Evolutionary conservation across 2,888 invertebrate species (phyloP), one percentile per base, ranked within the genome.

Genomic region (Apodemia mormo): DNA sequence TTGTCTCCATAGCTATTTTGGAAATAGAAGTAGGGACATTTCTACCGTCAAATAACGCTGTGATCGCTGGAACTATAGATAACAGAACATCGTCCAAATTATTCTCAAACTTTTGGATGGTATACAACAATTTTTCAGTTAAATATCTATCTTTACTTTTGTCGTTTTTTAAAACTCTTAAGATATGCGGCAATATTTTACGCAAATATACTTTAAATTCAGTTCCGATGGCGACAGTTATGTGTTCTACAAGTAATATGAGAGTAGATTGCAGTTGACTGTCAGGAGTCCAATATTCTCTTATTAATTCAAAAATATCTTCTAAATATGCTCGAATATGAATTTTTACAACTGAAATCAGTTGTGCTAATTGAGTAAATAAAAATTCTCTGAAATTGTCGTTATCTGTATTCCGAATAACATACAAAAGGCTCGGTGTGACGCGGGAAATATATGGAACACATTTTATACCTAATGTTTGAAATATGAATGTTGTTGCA

Each of bases 31-130:
- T 91, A 0, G 98, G 97, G 77, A 96, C 96, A 80, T 98, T 98
- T 2, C 95, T 94, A 0, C 97, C 96, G 79, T 99, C 98, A 83
- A 99, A 98, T 22, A 99, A 90, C 74, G 95, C 96, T 0, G 99
- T 98, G 69, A 99, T 96, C 1, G 99, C 98, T 0, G 99, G 99
- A 64, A 99, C 94, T 71, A 99, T 95, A 65, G 99, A 94, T 79
- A 99, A 97, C 73, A 99, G 93, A 82, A 99, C 99, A 83, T 99
- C 99, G 79, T 99, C 98, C 69, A 99, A 94, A 86, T 98, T 99
- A 77, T 97, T 97, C 70, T 98, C 98, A 82, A 99, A 99, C 85
- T 98, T 97, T 82, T 98, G 97, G 65, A 99, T 93, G 0, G 99
- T 97, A 75, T 96, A 92, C 72, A 99, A 92, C 69, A 99, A 89